Evolutionary conservation across 1,140 invertebrate species (phyloP), one percentile per base, ranked within the genome.

Genomic region (Bombus superbus): DNA sequence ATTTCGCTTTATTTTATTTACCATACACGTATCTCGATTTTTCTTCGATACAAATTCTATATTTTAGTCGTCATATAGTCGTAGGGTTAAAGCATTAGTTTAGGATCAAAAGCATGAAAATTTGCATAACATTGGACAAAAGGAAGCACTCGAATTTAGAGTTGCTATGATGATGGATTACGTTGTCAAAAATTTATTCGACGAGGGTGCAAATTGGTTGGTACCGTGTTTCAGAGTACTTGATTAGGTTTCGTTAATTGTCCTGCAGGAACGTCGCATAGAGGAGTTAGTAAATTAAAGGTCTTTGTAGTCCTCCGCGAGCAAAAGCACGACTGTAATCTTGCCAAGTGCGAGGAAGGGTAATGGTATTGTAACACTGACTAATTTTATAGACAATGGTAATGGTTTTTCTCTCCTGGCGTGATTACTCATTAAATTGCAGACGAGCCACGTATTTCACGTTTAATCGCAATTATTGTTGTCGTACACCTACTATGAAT

Each of bases 311-410:
- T 62, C 68, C 38, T 47, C n/a, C 1, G 66, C 25, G 66, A 40
- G 57, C 72, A 75, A 44, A 76, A 80, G 68, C 77, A 25, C 53
- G 64, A 57, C 69, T 85, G 83, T 85, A 85, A 85, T 85, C 76
- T 85, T 80, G 77, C 83, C 57, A 73, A 85, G 66, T 80, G 53
- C 77, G 53, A 40, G 68, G 68, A 47, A 44, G 59, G 77, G 68
- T 71, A 80, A 80, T 80, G 79, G 72, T 85, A 80, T 85, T 85
- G 57, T 80, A 80, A 85, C 76, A n/a, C 53, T 40, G 83, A 80
- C 68, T 85, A 85, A 85, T 80, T 85, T 79, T 80, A 85, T 53
- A 35, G 83, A 80, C 83, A 85, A 85, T 85, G 83, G 62, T 42
- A 80, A 47, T 18, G 57, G 68, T 73, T 85, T 85, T 85, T 85